These are phyloP conservation scores for Bimastos eiseni DNA, from an alignment of 2,888 invertebrate genomes.

Conservation along the genomic window DNA sequence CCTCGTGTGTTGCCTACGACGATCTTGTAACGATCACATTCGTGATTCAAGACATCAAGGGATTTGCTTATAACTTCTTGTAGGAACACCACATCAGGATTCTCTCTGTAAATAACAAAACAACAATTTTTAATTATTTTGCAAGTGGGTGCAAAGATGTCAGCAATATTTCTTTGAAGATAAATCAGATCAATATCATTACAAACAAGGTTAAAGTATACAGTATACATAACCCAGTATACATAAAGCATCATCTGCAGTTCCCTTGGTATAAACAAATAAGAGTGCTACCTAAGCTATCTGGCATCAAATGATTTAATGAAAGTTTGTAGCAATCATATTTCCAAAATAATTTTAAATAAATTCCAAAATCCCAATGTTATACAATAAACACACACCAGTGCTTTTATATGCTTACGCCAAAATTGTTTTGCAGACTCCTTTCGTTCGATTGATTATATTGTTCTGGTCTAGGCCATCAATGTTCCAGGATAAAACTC, in stretches of 20 bases:
- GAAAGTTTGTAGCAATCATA: background rate
- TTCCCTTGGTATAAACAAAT: background rate
- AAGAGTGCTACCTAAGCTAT: background rate
- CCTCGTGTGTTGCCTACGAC: conserved; percentile 20
- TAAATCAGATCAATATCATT: background rate
- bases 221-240: too few species aligned
- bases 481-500: conserved; percentile 68
- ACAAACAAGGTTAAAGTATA: background rate
- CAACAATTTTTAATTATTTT: background rate
- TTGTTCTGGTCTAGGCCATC: conserved; percentile 68
- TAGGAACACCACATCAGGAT: conserved; percentile 67
- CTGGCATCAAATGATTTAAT: background rate
- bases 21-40: conserved; percentile 50
- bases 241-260: background rate
- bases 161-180: background rate
- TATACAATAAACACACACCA: background rate
- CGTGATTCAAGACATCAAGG: conserved; percentile 60
- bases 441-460: conserved; percentile 64
- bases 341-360: background rate
- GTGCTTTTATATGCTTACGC: background rate
- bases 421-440: conserved; percentile 63
- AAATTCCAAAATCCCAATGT: background rate
- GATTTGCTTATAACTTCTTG: conserved; percentile 67
- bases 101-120: conserved; percentile 62
- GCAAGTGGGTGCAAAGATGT: background rate